Evolutionary conservation across 2,113 vertebrate genomes (phyloP), one percentile per base, ranked within the genome.

Genomic region (Vanacampus margaritifer): DNA sequence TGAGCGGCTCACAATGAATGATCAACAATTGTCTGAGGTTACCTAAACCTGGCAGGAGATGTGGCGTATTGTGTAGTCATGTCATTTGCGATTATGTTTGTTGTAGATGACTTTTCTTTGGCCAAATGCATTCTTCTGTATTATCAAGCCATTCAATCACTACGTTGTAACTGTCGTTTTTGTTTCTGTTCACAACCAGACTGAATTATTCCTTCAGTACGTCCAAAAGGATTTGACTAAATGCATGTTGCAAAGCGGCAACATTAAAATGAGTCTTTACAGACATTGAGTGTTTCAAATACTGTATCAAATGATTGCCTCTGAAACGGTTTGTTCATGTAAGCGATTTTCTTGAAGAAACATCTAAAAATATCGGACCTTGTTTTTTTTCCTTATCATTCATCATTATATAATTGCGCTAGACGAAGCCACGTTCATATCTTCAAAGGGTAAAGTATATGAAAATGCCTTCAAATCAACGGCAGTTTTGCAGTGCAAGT

Each of bases 401-500:
- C 1, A 10, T 45, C 41, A 26, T 26, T 50, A 26, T 12, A 23
- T 6, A 35, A 17, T 69, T 19, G 51, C 5, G 37, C 19, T 17
- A 1, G 12, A 60, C 23, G 10, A 73, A 71, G 67, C 54, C 37
- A 1, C 19, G 59, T 24, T 67, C 23, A 26, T 36, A 41, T 45
- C 37, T 65, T 74, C 24, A 68, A 11, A 36, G 24, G 19, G 24
- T 0, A 1, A 61, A 23, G 51, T 64, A 75, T 41, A 45, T 64
- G 64, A 71, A 74, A 74, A 78, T 26, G 51, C 43, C 46, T 54
- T 84, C 73, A 76, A 71, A 75, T 75, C 43, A 32, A 76, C 72
- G 69, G 81, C 65, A 64, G 71, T 54, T 65, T 67, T 75, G 74
- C 69, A 61, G 23, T 69, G 65, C 78, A 66, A 56, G 67, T 61